These are phyloP conservation scores for Melinaea menophilus DNA, from an alignment of 2,888 invertebrate genomes.

Conservation along the genomic window DNA sequence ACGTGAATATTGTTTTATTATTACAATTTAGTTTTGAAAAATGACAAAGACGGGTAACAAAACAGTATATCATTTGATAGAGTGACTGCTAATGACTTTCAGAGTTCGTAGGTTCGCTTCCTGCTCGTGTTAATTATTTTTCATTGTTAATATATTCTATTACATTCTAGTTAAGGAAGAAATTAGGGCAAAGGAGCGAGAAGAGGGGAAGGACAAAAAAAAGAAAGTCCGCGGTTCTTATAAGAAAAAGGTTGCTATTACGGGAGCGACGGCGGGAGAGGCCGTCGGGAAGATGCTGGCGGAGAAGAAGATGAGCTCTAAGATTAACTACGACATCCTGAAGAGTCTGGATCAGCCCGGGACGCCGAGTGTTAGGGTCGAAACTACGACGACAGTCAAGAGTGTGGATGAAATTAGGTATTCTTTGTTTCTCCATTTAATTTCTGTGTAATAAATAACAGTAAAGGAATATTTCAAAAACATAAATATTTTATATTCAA, in stretches of 20 bases:
- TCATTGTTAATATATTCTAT: background rate
- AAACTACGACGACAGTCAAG: slow-evolving; percentile 32
- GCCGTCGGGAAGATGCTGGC: slow-evolving; percentile 97
- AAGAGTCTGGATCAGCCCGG: slow-evolving; percentile 83
- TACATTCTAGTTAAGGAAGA: slow-evolving; percentile 85
- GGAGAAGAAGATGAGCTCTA: slow-evolving; percentile 96
- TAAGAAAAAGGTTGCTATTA: slow-evolving; percentile 79
- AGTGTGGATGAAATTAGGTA: slow-evolving; percentile 23
- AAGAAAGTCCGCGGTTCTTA: slow-evolving; percentile 83
- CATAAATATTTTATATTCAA: too few species aligned
- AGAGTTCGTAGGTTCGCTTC: background rate
- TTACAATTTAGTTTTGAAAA: too few species aligned
- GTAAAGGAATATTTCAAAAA: too few species aligned
- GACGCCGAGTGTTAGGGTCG: slow-evolving; percentile 43
- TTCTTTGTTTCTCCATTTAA: background rate
- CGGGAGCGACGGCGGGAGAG: slow-evolving; percentile 87
- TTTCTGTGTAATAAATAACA: too few species aligned
- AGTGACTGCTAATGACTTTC: too few species aligned
- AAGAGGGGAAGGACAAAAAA: slow-evolving; percentile 91
- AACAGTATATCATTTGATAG: too few species aligned
- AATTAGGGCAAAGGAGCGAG: slow-evolving; percentile 85
- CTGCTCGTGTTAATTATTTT: background rate
- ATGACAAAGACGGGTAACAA: too few species aligned
- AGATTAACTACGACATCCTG: slow-evolving; percentile 98
- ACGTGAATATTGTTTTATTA: too few species aligned